Percentiles rank a stretch among this genome's conserved stretches.
Conservation (phyloP, 2,113 vertebrate species). For the Orycteropus afer region DNA sequence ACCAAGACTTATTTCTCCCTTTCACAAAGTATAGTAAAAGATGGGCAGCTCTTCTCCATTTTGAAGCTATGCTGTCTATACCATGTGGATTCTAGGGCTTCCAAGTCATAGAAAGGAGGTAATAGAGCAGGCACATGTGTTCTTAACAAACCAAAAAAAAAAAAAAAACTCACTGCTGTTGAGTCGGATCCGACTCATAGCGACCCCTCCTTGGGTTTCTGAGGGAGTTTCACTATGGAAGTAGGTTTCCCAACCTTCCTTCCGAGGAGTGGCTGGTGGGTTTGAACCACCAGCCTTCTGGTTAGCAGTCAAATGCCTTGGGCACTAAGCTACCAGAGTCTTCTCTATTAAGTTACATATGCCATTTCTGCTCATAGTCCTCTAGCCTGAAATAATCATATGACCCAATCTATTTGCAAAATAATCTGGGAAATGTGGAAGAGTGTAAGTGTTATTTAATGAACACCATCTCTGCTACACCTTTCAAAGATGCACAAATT, state of each 20-base stretch:
- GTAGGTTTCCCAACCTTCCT: too few relatives aligned
- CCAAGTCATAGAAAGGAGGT: background rate
- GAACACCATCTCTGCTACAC: background rate
- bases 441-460: background rate
- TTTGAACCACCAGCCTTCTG: too few relatives aligned
- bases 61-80: background rate
- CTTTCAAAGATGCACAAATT: background rate
- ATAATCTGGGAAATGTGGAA: too few relatives aligned
- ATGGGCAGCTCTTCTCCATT: background rate
- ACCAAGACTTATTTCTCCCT: background rate
- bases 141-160: background rate
- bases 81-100: background rate
- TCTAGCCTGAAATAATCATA: background rate
- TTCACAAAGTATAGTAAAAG: background rate
- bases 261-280: too few relatives aligned
- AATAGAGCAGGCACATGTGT: background rate
- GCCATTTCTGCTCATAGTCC: background rate
- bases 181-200: too few relatives aligned
- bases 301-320: too few relatives aligned
- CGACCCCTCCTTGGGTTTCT: too few relatives aligned
- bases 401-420: background rate
- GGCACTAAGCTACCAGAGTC: too few relatives aligned
- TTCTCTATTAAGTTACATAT: too few relatives aligned
- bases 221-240: too few relatives aligned
- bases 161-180: too few relatives aligned